Conservation (phyloP, 2,888 invertebrate species). For the Cerceris rybyensis region DNA sequence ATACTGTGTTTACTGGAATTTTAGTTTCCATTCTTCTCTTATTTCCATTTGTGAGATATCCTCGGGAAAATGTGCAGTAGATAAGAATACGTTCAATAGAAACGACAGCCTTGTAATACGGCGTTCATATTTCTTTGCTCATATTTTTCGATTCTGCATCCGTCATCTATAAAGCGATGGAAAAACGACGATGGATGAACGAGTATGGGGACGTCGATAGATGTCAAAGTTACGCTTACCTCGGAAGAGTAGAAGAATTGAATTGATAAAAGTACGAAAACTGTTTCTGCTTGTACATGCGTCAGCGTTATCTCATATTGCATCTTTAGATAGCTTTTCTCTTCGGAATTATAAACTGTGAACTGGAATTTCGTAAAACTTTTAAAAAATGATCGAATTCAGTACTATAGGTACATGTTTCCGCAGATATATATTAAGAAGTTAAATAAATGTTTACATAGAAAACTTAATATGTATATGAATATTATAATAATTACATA, state of each 20-base stretch:
- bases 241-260: background rate
- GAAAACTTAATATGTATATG: too few species aligned
- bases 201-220: background rate
- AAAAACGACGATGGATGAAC: slow-evolving; percentile 13
- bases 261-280: slow-evolving; percentile 18
- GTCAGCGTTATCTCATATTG: slow-evolving; percentile 26
- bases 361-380: too few species aligned
- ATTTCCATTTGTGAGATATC: too few species aligned
- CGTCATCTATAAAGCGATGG: slow-evolving; percentile 13
- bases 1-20: too few species aligned
- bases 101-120: background rate
- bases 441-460: too few species aligned
- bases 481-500: too few species aligned
- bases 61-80: too few species aligned
- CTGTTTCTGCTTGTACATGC: background rate
- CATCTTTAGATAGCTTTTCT: background rate
- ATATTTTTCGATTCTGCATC: background rate
- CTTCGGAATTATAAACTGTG: slow-evolving; percentile 45
- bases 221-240: background rate
- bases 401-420: too few species aligned
- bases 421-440: too few species aligned
- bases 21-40: too few species aligned
- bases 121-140: background rate
- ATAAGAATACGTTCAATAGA: background rate
- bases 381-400: too few species aligned